Conservation (phyloP, 2,797 vertebrate genomes). For the Syngnathus acus region DNA sequence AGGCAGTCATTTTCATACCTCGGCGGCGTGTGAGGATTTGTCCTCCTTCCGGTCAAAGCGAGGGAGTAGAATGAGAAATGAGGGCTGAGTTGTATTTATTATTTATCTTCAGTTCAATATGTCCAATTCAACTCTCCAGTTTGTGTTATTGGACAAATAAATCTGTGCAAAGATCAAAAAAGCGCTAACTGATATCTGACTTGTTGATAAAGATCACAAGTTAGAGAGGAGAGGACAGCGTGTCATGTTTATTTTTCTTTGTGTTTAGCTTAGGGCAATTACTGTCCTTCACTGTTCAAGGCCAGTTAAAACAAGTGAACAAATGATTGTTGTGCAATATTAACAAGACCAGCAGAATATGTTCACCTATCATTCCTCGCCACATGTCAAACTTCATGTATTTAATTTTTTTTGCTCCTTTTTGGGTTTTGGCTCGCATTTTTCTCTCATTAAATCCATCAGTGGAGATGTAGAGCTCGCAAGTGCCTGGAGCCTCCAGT, state of each 20-base stretch:
- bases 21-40: slow-evolving; percentile 18
- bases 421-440: slow-evolving; percentile 41
- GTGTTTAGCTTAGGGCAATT: background rate
- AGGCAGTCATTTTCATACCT: slow-evolving; percentile 41
- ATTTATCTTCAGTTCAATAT: background rate
- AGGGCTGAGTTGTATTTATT: background rate
- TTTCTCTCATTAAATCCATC: slow-evolving; percentile 52
- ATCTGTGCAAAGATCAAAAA: slow-evolving; percentile 1
- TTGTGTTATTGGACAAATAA: background rate
- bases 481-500: slow-evolving; percentile 36
- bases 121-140: background rate
- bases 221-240: background rate
- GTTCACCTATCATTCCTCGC: slow-evolving; percentile 19
- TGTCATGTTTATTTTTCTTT: background rate
- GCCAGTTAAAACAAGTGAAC: slow-evolving; percentile 1
- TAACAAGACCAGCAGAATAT: too few species aligned
- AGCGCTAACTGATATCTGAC: background rate
- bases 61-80: slow-evolving; percentile 21
- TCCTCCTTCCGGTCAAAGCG: slow-evolving; percentile 25
- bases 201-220: background rate
- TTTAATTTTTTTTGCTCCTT: slow-evolving; percentile 23
- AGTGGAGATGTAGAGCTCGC: slow-evolving; percentile 35
- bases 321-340: background rate
- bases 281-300: background rate
- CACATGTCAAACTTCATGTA: slow-evolving; percentile 32